Evolutionary conservation across 1,140 invertebrate species (phyloP), one percentile per base, ranked within the genome.

Genomic region (Drosophila pruinosa): DNA sequence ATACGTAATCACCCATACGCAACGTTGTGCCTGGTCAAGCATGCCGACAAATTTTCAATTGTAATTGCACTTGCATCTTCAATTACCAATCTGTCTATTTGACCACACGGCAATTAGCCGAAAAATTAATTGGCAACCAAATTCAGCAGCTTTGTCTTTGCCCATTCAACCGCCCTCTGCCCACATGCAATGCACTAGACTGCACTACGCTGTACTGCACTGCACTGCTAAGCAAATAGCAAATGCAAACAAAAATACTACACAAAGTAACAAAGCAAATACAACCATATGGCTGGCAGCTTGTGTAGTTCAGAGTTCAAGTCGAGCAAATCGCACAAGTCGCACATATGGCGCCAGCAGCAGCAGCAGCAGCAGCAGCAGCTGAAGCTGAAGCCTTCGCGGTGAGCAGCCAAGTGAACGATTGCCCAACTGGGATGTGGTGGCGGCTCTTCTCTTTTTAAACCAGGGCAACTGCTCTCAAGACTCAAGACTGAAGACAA

Each of bases 1-100:
- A 81, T 80, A 70, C 78, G 74, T 68, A 81, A 74, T 62, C 68
- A 19, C 62, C 61, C 70, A 77, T 77, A 79, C 69, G 77, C 73
- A 59, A 43, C 48, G 69, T 58, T 62, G 41, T 39, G 64, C 34
- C 17, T 61, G 50, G 54, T 10, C 39, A 36, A 70, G 28, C 58
- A 48, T 48, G 12, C 12, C 7, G 52, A 38, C 28, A 48, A 36
- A 43, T 50, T 41, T 62, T 28, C 48, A 57, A 24, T 36, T 45
- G 26, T 48, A 63, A 54, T 47, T 70, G n/a, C 43, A 41, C 28
- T 21, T 7, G 36, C 53, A 62, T 61, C 52, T 24, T 57, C 28
- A 24, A 48, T 72, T 59, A 72, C 41, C 47, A 45, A 58, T 45
- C 10, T 45, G 17, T 34, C 31, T 6, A 34, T 34, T 34, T 34